These are phyloP conservation scores for Gymnoscopelus microlampas DNA, from an alignment of 2,797 vertebrate species.

Conservation along the genomic window DNA sequence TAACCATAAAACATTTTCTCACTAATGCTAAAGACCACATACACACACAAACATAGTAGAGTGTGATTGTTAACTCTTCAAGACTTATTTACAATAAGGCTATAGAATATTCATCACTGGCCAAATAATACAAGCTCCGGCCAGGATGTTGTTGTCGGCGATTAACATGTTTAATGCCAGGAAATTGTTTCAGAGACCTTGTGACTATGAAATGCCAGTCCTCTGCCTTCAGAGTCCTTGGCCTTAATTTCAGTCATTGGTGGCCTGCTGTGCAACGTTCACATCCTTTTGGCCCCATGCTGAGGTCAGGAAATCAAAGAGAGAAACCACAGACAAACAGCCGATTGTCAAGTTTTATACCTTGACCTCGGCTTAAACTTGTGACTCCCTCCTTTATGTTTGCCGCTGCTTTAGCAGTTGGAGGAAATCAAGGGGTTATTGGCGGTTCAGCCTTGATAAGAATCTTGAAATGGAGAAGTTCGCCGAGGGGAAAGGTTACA, in stretches of 20 bases:
- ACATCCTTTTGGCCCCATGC: constrained; percentile 62
- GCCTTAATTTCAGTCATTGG: constrained; percentile 53
- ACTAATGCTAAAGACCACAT: too few species aligned
- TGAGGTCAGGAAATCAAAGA: constrained; percentile 77
- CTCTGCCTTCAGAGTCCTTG: constrained; percentile 55
- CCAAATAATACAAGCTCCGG: constrained; percentile 22
- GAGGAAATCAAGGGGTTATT: constrained; percentile 81
- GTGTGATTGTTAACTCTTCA: too few species aligned
- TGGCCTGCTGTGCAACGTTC: constrained; percentile 54
- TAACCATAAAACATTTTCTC: constrained; percentile 7
- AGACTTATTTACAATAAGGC: not conserved
- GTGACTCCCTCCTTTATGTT: constrained; percentile 71
- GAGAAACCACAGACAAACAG: constrained; percentile 75
- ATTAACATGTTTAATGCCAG: constrained; percentile 47
- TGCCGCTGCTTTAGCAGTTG: constrained; percentile 67
- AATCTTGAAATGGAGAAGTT: constrained; percentile 85
- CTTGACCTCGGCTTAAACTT: constrained; percentile 80
- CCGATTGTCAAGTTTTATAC: constrained; percentile 79
- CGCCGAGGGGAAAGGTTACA: constrained; percentile 80
- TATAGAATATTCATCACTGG: not conserved
- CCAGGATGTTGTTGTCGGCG: constrained; percentile 55
- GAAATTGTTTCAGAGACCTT: constrained; percentile 54
- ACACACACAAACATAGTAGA: too few species aligned
- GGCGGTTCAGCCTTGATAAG: constrained; percentile 83
- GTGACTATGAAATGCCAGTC: constrained; percentile 48